Conservation (phyloP, 2,888 invertebrate species). For the Sphaeridia pumilis region DNA sequence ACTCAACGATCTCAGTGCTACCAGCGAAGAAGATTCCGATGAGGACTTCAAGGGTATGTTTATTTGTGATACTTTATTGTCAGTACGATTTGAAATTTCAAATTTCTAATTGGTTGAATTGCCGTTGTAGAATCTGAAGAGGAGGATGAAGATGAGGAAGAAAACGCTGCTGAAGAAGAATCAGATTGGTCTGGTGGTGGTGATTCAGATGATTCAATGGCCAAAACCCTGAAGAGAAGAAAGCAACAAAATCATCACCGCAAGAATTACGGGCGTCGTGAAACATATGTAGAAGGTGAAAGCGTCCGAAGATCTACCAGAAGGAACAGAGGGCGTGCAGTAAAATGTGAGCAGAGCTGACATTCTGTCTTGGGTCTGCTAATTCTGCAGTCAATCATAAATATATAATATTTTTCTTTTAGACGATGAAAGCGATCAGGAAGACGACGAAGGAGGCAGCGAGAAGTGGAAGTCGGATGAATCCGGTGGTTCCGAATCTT, state of each 20-base stretch:
- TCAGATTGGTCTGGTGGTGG: constrained; percentile 35
- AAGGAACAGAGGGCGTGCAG: constrained; percentile 23
- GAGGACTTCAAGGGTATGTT: constrained; percentile 83
- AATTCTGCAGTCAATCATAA: too few relatives aligned
- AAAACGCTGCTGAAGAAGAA: constrained; percentile 44
- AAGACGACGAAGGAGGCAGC: constrained; percentile 37
- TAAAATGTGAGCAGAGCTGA: constrained; percentile 24
- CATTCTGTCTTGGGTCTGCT: too few relatives aligned
- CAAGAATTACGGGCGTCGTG: constrained; percentile 23
- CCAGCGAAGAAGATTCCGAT: constrained; percentile 62
- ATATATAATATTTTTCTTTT: constrained; percentile 7
- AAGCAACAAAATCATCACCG: constrained; percentile 19
- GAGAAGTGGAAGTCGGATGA: constrained; percentile 37
- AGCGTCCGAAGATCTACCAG: constrained; percentile 33
- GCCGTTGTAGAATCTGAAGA: constrained; percentile 41
- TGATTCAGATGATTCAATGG: constrained; percentile 32
- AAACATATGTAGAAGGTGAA: constrained; percentile 29
- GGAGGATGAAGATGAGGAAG: constrained; percentile 48
- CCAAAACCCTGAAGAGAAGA: constrained; percentile 15
- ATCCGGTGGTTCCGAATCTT: constrained; percentile 41
- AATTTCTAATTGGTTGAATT: constrained; percentile 10
- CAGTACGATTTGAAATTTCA: background rate
- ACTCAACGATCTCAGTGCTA: constrained; percentile 66
- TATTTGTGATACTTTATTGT: constrained; percentile 41
- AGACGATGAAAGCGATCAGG: constrained; percentile 37